phyloP scores from a whole-genome alignment of 2,888 invertebrate species.

The Athripsodes cinereus region DNA sequence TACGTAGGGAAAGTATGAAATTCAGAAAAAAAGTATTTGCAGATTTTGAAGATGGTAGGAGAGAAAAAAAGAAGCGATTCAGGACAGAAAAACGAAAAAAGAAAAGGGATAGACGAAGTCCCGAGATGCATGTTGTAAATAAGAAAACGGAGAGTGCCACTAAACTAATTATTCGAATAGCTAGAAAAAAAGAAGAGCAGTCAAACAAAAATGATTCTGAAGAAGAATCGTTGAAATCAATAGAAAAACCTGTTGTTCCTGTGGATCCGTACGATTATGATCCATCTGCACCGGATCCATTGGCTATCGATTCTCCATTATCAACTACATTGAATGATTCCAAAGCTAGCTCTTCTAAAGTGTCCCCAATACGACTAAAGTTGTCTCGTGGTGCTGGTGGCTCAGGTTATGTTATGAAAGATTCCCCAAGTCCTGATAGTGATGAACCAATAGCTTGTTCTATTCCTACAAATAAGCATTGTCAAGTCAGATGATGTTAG shows the following conservation, averaged over 20 bases:
- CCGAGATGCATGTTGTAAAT: conserved; percentile 39
- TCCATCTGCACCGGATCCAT: conserved; percentile 44
- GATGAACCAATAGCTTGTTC: conserved; percentile 38
- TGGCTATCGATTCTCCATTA: conserved; percentile 41
- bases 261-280: conserved; percentile 45
- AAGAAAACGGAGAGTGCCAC: conserved; percentile 57
- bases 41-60: conserved; percentile 68
- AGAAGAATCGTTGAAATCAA: conserved; percentile 20
- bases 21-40: conserved; percentile 79
- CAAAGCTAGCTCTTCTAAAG: conserved; percentile 55
- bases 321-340: conserved; percentile 34
- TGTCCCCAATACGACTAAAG: conserved; percentile 79
- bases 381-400: conserved; percentile 76
- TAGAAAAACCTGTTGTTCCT: conserved; percentile 11
- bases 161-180: conserved; percentile 72
- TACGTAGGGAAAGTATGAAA: conserved; percentile 82
- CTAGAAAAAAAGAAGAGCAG: conserved; percentile 46
- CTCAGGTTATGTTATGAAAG: conserved; percentile 59
- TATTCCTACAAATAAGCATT: conserved; percentile 69
- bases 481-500: conserved; percentile 77
- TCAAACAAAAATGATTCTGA: conserved; percentile 31
- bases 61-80: conserved; percentile 43
- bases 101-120: conserved; percentile 35
- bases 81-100: conserved; percentile 52
- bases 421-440: conserved; percentile 30